A percentile compares a stretch with the other conserved stretches of the same genome.
phyloP scores from a whole-genome alignment of 2,888 invertebrate genomes.

The Petrophora chlorosata region DNA sequence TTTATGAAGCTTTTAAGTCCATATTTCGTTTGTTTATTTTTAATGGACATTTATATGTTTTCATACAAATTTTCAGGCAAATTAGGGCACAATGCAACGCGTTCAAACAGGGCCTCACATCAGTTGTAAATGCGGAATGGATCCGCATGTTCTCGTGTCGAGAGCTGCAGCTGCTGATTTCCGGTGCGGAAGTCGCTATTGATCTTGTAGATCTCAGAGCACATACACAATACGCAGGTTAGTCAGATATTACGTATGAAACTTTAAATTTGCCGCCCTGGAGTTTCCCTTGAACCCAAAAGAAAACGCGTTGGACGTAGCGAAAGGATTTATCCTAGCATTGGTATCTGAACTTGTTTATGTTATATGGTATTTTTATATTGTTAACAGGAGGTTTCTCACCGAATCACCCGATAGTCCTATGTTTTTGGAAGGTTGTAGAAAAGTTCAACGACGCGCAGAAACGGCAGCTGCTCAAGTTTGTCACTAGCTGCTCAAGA shows the following conservation, averaged over 20 bases:
- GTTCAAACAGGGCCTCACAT: slow-evolving; percentile 94
- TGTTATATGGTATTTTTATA: not conserved
- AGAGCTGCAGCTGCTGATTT: slow-evolving; percentile 98
- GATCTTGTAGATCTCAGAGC: slow-evolving; percentile 94
- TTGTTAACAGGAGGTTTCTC: slow-evolving; percentile 88
- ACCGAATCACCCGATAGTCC: slow-evolving; percentile 92
- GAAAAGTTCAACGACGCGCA: slow-evolving; percentile 92
- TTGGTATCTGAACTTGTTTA: not conserved
- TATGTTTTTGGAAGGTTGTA: slow-evolving; percentile 95
- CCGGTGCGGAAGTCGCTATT: slow-evolving; percentile 97
- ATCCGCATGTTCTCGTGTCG: slow-evolving; percentile 95
- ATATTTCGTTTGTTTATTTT: too few species aligned
- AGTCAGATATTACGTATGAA: slow-evolving; percentile 11
- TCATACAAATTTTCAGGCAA: slow-evolving; percentile 86
- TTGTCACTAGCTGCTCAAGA: slow-evolving; percentile 98
- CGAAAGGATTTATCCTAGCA: too few species aligned
- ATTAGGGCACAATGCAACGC: slow-evolving; percentile 93
- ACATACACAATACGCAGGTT: slow-evolving; percentile 95
- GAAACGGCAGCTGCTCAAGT: slow-evolving; percentile 94
- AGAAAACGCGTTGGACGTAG: too few species aligned
- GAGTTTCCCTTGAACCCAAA: too few species aligned
- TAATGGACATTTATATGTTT: too few species aligned
- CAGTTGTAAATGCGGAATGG: slow-evolving; percentile 96
- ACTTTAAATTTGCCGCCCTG: too few species aligned
- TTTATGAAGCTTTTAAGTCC: too few species aligned